phyloP scores from a whole-genome alignment of 1,140 invertebrate genomes.

The Galleria mellonella region DNA sequence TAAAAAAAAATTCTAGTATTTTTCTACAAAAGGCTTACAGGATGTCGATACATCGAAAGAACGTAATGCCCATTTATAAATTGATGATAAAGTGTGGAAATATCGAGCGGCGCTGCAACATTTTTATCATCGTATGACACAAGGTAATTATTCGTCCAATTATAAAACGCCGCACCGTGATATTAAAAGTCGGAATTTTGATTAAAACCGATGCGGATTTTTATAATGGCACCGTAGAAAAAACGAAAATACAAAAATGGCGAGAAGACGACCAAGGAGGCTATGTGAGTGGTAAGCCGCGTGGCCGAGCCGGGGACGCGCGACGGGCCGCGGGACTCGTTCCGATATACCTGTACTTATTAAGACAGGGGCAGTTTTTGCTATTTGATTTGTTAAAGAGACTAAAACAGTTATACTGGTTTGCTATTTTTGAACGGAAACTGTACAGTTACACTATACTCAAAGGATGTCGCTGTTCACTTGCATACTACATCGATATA shows the following conservation, averaged over 20 bases:
- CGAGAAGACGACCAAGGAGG: conserved; percentile 42
- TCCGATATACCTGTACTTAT: conserved; percentile 63
- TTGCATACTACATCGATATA: conserved; percentile 3
- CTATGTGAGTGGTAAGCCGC: conserved; percentile 12
- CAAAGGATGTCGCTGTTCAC: conserved; percentile 46
- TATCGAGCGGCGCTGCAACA: conserved; percentile 17
- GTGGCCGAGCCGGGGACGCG: conserved; percentile 18
- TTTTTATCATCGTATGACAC: conserved; percentile 44
- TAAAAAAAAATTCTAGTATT: too few species aligned
- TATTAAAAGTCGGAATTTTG: conserved; percentile 56
- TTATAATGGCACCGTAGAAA: conserved; percentile 46
- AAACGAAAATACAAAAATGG: conserved; percentile 48
- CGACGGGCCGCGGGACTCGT: conserved; percentile 50
- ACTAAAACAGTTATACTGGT: conserved; percentile 58
- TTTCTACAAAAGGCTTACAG: too few species aligned
- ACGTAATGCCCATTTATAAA: conserved; percentile 13
- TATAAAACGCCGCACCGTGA: conserved; percentile 37
- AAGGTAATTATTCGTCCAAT: conserved; percentile 51
- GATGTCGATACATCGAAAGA: too few species aligned
- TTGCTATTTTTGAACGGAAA: conserved; percentile 72
- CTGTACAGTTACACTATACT: conserved; percentile 64
- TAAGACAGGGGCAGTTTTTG: conserved; percentile 69
- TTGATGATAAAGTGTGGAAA: conserved; percentile 28
- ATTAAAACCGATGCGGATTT: conserved; percentile 55
- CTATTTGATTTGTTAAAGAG: conserved; percentile 70